These are phyloP conservation scores for Ormyrus rosae DNA, from an alignment of 2,888 invertebrate species.

Conservation along the genomic window DNA sequence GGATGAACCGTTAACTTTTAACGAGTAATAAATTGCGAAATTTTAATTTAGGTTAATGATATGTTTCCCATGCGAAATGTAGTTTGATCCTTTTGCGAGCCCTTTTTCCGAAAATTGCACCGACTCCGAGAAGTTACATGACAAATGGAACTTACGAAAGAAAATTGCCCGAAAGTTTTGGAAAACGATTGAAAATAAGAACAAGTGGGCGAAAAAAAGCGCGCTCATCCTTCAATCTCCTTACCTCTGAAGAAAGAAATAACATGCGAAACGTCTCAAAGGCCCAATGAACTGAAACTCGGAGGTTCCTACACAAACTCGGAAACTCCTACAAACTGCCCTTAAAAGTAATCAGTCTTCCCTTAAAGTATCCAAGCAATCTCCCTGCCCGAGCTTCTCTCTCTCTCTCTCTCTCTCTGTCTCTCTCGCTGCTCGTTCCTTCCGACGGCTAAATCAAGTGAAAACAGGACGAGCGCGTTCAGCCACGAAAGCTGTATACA, in stretches of 20 bases:
- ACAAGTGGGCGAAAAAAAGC: no score
- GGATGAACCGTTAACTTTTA: no score
- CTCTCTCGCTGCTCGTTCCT: slow-evolving; percentile 24
- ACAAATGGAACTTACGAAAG: not conserved
- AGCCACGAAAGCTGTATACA: slow-evolving; percentile 12
- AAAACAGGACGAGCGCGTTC: slow-evolving; percentile 36
- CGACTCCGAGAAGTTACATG: no score
- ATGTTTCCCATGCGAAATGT: no score
- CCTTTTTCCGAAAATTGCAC: no score
- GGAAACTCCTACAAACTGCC: slow-evolving; percentile 2
- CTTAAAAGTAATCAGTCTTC: slow-evolving; percentile 43
- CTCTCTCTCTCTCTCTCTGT: slow-evolving; percentile 6
- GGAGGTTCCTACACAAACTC: slow-evolving; percentile 9
- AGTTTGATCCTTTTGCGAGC: no score
- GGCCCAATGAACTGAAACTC: not conserved
- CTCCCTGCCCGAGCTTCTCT: slow-evolving; percentile 17
- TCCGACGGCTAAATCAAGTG: slow-evolving; percentile 27
- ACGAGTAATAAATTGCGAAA: no score
- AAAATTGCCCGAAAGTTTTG: no score
- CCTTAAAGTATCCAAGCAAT: slow-evolving; percentile 24
- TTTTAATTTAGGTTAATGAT: no score
- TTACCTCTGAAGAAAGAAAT: not conserved
- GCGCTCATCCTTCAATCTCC: no score
- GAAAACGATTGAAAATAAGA: no score
- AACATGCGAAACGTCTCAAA: not conserved